phyloP scores from a whole-genome alignment of 2,797 vertebrate species.

The Petrocephalus sullivani region DNA sequence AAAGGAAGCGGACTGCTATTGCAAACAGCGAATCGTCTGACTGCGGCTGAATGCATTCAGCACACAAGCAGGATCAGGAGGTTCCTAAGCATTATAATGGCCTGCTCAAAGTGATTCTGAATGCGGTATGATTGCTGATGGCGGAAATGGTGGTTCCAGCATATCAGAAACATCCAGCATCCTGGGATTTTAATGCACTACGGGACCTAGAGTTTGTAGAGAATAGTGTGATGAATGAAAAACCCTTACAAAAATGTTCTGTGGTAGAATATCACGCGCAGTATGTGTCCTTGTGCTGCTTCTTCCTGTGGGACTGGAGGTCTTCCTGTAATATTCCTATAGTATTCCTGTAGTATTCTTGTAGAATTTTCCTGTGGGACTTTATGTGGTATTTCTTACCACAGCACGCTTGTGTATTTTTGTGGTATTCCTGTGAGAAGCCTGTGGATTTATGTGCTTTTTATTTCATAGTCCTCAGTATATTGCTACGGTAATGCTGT shows the following conservation, averaged over 20 bases:
- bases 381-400: neutral
- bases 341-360: neutral
- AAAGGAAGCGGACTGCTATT: neutral
- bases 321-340: neutral
- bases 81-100: neutral
- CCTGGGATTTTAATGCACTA: neutral
- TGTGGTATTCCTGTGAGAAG: neutral
- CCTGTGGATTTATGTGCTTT: neutral
- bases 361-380: neutral
- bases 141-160: neutral
- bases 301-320: neutral
- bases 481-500: neutral
- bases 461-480: neutral
- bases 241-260: neutral
- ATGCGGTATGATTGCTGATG: neutral
- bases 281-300: neutral
- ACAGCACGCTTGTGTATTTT: neutral
- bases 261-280: neutral
- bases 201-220: neutral
- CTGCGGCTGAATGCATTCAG: too few species aligned
- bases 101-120: neutral
- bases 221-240: neutral
- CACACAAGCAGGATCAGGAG: neutral
- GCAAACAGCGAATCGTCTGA: neutral
- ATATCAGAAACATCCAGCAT: neutral